These are phyloP conservation scores for Columba guinea DNA, from an alignment of 2,797 vertebrate genomes.

Conservation along the genomic window DNA sequence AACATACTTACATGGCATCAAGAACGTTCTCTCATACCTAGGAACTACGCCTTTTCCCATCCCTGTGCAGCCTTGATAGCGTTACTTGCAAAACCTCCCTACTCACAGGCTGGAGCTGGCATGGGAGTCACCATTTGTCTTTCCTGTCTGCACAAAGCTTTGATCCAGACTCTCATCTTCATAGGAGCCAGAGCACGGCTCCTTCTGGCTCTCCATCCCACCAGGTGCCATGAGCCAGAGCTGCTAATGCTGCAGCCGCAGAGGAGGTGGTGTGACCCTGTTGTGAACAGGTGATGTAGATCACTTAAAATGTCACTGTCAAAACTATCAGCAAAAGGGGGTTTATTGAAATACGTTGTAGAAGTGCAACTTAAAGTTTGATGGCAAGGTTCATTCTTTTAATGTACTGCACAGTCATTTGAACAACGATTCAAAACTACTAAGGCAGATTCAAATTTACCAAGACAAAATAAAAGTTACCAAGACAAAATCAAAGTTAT, in stretches of 20 bases:
- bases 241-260: rapidly evolving
- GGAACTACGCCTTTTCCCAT: background rate
- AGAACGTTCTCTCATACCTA: background rate
- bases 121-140: background rate
- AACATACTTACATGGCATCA: background rate
- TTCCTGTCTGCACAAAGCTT: background rate
- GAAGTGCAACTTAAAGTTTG: background rate
- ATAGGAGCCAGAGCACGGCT: background rate
- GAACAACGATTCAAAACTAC: background rate
- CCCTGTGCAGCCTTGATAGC: background rate
- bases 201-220: background rate
- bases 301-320: background rate
- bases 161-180: background rate
- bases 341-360: background rate
- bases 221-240: background rate
- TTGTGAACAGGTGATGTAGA: rapidly evolving
- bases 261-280: background rate
- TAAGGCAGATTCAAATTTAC: background rate
- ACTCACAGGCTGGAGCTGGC: background rate
- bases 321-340: background rate
- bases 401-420: background rate
- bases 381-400: background rate
- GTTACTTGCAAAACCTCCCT: background rate
- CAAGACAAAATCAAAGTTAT: background rate
- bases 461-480: background rate